Conservation (phyloP, 1,140 invertebrate species). For the Glossosoma conforme region DNA sequence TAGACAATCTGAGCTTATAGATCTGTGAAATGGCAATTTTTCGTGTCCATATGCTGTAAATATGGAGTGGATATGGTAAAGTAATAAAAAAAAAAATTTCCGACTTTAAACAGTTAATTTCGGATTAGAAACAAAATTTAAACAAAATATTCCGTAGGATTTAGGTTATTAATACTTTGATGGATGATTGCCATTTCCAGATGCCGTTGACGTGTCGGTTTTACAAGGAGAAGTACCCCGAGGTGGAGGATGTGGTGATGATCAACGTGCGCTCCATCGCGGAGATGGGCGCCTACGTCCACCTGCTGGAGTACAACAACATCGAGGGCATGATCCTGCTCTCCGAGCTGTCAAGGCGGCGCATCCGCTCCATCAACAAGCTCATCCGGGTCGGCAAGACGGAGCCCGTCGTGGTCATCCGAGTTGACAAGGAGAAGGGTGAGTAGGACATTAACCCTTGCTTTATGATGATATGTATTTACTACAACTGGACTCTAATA, state of each 20-base stretch:
- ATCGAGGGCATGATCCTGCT: slow-evolving; percentile 96
- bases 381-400: slow-evolving; percentile 97
- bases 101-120: too few species aligned
- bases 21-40: too few species aligned
- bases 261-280: slow-evolving; percentile 97
- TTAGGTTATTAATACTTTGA: too few species aligned
- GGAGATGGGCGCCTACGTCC: slow-evolving; percentile 99
- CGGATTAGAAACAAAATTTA: too few species aligned
- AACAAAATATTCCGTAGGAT: too few species aligned
- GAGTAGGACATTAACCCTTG: too few species aligned
- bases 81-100: too few species aligned
- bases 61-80: too few species aligned
- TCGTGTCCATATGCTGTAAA: too few species aligned
- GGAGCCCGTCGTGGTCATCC: slow-evolving; percentile 98
- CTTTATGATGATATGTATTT: too few species aligned
- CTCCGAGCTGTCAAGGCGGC: slow-evolving; percentile 94
- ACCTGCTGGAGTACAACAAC: slow-evolving; percentile 97
- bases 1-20: too few species aligned
- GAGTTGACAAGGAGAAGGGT: slow-evolving; percentile 99
- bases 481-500: too few species aligned
- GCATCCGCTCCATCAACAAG: slow-evolving; percentile 99
- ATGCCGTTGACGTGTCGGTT: slow-evolving; percentile 97
- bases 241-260: slow-evolving; percentile 99
- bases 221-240: slow-evolving; percentile 97
- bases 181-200: slow-evolving; percentile 38